Conservation (phyloP, 2,797 vertebrate genomes). For the Acrossocheilus fasciatus region DNA sequence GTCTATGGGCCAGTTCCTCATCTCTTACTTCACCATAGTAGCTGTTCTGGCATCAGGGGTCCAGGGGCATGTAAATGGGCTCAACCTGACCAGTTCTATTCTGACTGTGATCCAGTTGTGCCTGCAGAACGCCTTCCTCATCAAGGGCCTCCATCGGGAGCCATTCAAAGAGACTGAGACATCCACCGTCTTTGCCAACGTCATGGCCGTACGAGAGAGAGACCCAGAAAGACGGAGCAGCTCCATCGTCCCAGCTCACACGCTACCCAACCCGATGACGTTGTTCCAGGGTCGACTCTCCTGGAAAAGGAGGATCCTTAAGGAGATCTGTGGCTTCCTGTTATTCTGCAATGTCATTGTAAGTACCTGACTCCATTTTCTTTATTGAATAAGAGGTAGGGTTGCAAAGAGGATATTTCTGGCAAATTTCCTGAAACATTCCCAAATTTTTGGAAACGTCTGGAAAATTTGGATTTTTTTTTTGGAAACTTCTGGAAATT, state of each 20-base stretch:
- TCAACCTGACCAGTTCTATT: constrained; percentile 85
- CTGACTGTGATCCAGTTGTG: constrained; percentile 88
- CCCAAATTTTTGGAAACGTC: not conserved
- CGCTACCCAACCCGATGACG: constrained; percentile 8
- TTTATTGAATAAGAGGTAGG: not conserved
- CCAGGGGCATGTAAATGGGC: constrained; percentile 74
- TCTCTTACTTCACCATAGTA: constrained; percentile 92
- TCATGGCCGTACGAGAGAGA: constrained; percentile 63
- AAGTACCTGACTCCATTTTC: constrained; percentile 70
- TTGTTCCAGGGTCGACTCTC: constrained; percentile 55
- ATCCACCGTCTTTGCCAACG: constrained; percentile 59
- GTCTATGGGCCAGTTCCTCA: constrained; percentile 90
- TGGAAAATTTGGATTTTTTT: not conserved
- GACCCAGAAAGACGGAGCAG: constrained; percentile 39
- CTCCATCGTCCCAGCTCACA: constrained; percentile 47
- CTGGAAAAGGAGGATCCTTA: constrained; percentile 88
- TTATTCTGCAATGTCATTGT: constrained; percentile 89
- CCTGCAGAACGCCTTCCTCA: constrained; percentile 93
- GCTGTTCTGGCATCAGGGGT: constrained; percentile 83
- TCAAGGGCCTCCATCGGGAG: constrained; percentile 91
- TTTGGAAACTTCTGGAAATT: not conserved
- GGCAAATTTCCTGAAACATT: not conserved
- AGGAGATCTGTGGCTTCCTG: constrained; percentile 89
- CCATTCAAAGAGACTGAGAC: constrained; percentile 76
- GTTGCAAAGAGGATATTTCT: not conserved